Percentiles rank a stretch among this genome's conserved stretches.
Evolutionary conservation across 2,888 invertebrate genomes (phyloP).

Genomic region (Plebejus melissa): DNA sequence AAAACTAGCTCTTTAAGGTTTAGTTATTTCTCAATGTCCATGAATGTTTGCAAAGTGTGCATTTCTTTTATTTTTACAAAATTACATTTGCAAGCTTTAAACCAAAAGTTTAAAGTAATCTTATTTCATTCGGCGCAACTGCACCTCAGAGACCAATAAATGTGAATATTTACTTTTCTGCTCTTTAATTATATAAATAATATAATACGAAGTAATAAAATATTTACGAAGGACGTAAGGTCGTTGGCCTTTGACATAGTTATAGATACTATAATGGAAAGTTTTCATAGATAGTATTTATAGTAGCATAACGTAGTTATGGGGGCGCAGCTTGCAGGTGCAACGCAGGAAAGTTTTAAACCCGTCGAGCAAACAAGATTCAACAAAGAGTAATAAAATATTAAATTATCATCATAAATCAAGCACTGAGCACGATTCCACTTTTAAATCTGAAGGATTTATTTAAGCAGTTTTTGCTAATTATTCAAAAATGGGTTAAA

Average conservation of each 20-base stretch:
- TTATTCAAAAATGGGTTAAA: conserved; percentile 22
- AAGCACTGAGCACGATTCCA: neutral
- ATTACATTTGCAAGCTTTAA: neutral
- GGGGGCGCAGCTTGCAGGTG: neutral
- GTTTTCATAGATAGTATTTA: too few species aligned
- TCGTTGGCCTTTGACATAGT: too few species aligned
- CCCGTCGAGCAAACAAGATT: neutral
- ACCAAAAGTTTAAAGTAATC: conserved; percentile 5
- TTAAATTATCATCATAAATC: conserved; percentile 2
- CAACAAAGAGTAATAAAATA: conserved; percentile 10
- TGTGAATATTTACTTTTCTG: conserved; percentile 6
- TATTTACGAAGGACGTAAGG: neutral
- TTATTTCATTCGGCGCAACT: neutral
- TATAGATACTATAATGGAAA: too few species aligned
- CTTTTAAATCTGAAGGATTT: conserved; percentile 11
- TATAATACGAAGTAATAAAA: neutral
- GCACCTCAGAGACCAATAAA: conserved; percentile 4
- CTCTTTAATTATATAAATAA: neutral
- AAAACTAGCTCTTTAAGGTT: too few species aligned
- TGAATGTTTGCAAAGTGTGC: neutral
- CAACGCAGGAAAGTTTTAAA: neutral
- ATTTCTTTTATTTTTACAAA: neutral
- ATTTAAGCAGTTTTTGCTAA: conserved; percentile 19
- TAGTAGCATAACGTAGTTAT: neutral
- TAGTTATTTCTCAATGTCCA: too few species aligned